These are phyloP conservation scores for Caenorhabditis remanei DNA, from an alignment of 1,140 invertebrate species.

Conservation along the genomic window DNA sequence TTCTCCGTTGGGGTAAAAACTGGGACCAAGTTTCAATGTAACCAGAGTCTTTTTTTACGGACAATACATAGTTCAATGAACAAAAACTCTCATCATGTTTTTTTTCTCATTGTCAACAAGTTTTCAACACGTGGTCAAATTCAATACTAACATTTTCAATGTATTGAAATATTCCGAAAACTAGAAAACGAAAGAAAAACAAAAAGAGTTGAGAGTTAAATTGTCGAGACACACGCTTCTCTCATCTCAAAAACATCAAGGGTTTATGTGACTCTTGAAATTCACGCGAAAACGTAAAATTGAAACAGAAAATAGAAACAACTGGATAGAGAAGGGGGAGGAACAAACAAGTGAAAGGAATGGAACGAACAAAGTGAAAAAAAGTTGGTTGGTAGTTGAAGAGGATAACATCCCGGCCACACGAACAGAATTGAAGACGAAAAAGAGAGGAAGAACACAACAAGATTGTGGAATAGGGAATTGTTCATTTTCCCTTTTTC, in stretches of 20 bases:
- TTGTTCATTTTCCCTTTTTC: slow-evolving; percentile 37
- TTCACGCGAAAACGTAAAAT: background rate
- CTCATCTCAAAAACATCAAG: slow-evolving; percentile 10
- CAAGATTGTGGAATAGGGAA: slow-evolving; percentile 6
- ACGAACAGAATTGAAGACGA: background rate
- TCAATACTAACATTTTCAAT: too few species aligned
- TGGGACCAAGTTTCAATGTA: too few species aligned
- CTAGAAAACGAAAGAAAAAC: background rate
- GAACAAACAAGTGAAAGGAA: background rate
- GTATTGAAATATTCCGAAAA: background rate
- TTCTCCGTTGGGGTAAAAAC: too few species aligned
- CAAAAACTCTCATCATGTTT: too few species aligned
- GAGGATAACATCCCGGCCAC: slow-evolving; percentile 44
- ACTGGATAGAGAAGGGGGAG: background rate
- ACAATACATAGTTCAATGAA: too few species aligned
- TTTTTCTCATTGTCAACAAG: too few species aligned
- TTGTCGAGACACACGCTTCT: background rate
- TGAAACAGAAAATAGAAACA: slow-evolving; percentile 4
- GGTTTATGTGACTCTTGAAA: slow-evolving; percentile 11
- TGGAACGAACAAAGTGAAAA: background rate
- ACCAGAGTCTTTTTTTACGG: too few species aligned
- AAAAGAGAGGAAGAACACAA: slow-evolving; percentile 35
- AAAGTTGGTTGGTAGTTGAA: slow-evolving; percentile 30
- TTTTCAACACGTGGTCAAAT: too few species aligned
- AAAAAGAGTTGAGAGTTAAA: slow-evolving; percentile 8